phyloP scores from a whole-genome alignment of 2,888 invertebrate genomes.

The Lacanobia oleracea region DNA sequence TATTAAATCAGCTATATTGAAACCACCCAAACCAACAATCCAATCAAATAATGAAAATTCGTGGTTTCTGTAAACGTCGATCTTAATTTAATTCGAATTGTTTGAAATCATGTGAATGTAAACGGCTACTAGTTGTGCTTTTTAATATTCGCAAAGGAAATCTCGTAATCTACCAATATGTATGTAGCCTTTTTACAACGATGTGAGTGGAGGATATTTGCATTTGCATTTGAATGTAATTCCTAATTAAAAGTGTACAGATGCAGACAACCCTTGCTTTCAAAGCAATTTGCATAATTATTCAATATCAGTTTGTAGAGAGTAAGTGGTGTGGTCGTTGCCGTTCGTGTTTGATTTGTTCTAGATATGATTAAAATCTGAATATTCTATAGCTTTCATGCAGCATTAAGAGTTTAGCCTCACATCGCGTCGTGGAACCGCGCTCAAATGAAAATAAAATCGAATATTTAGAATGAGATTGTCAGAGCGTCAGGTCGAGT shows the following conservation, averaged over 20 bases:
- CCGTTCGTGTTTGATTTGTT: slow-evolving; percentile 47
- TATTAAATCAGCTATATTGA: neutral
- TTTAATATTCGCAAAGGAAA: neutral
- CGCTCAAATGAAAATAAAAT: slow-evolving; percentile 35
- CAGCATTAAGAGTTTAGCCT: slow-evolving; percentile 5
- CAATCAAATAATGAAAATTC: neutral
- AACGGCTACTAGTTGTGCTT: neutral
- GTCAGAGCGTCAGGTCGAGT: slow-evolving; percentile 40
- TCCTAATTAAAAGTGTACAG: slow-evolving; percentile 34
- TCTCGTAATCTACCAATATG: neutral
- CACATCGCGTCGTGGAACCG: slow-evolving; percentile 6
- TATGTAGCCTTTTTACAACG: slow-evolving; percentile 3
- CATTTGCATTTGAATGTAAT: slow-evolving; percentile 30
- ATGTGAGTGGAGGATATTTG: slow-evolving; percentile 7
- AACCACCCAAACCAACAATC: neutral
- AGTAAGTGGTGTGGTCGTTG: slow-evolving; percentile 47
- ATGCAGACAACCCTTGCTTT: slow-evolving; percentile 27
- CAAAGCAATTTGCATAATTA: slow-evolving; percentile 51
- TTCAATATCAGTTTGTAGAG: slow-evolving; percentile 52
- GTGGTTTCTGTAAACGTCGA: neutral
- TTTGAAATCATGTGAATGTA: neutral
- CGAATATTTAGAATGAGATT: slow-evolving; percentile 47
- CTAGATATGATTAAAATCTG: slow-evolving; percentile 38
- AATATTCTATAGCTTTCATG: slow-evolving; percentile 12
- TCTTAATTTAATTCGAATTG: neutral